Conservation (phyloP, 1,140 invertebrate genomes). For the Bombus terrestris region DNA sequence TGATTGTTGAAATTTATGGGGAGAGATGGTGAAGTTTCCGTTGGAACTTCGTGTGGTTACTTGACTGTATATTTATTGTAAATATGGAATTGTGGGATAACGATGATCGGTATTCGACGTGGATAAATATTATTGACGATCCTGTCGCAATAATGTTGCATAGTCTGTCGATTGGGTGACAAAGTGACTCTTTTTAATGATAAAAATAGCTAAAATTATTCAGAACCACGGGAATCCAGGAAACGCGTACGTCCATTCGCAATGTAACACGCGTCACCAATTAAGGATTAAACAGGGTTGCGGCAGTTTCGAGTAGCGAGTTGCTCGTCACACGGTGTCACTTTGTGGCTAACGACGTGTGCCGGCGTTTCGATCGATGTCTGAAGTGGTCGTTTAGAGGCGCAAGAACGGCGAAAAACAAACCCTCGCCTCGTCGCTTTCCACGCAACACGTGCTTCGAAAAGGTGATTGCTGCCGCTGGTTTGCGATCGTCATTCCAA, state of each 20-base stretch:
- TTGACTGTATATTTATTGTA: neutral
- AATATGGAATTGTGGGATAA: too few relatives aligned
- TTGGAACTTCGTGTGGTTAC: neutral
- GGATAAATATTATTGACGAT: too few relatives aligned
- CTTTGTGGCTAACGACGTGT: conserved; percentile 49
- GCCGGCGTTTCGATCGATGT: conserved; percentile 38
- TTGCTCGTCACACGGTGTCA: conserved; percentile 52
- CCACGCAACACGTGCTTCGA: neutral
- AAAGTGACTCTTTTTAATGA: neutral
- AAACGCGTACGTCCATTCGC: neutral
- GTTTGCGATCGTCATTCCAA: too few relatives aligned
- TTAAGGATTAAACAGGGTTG: conserved; percentile 40
- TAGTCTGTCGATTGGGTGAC: too few relatives aligned
- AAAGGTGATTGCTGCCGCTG: neutral
- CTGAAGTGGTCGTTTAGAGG: conserved; percentile 51
- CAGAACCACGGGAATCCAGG: neutral
- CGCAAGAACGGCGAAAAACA: conserved; percentile 35
- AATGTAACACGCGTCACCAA: conserved; percentile 35
- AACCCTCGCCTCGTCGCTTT: conserved; percentile 20
- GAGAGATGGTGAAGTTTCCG: neutral
- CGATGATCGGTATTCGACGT: too few relatives aligned
- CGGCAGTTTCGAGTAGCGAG: conserved; percentile 37
- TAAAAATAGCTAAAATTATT: neutral
- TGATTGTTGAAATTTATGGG: neutral
- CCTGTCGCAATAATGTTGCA: too few relatives aligned